Evolutionary conservation across 35 echinoderm and acorn worm genomes (phyloP), one percentile per base, ranked within the genome.

Genomic region (Patiria miniata): DNA sequence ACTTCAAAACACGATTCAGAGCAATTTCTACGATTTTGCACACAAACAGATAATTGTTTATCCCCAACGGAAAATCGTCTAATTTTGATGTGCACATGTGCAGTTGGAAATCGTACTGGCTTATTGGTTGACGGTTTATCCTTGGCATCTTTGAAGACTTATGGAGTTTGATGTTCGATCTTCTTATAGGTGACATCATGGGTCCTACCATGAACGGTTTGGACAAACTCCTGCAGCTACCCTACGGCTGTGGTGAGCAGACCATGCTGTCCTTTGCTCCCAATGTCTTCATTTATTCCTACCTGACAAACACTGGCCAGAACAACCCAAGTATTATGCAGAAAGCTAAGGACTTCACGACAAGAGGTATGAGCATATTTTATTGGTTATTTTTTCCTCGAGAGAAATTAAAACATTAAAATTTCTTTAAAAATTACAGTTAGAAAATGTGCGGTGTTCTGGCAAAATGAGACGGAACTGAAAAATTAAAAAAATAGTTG

Each of bases 191-290:
- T 90, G 96, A 99, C 76, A 94, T 99, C 53, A 87, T 99, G 88
- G 96, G 96, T 6, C 84, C 96, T 19, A 94, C 92, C 0, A 92
- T 99, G 89, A 79, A 39, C 2, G 86, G 86, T 34, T 59, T 99
- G 36, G 96, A 99, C 47, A 80, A 91, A 38, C 86, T 99, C 7
- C 54, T 99, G 2, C 39, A 81, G 42, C 82, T 99, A 87, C 96
- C 96, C 0, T 86, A 18, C 8, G 96, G 96, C 33, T 99, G 96
- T 29, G 96, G 96, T n/a, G 96, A 99, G 53, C 96, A 99, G 86
- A 99, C 85, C 40, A 99, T 99, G 96, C 84, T 99, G 39, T 84
- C 32, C 56, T 99, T 99, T 90, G 96, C 96, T 22, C 96, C 96
- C 16, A 92, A 99, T 86, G 96, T 99, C 39, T 99, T 99, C 80